Evolutionary conservation across 2,888 invertebrate genomes (phyloP), one percentile per base, ranked within the genome.

Genomic region (Melangyna quadrimaculata): DNA sequence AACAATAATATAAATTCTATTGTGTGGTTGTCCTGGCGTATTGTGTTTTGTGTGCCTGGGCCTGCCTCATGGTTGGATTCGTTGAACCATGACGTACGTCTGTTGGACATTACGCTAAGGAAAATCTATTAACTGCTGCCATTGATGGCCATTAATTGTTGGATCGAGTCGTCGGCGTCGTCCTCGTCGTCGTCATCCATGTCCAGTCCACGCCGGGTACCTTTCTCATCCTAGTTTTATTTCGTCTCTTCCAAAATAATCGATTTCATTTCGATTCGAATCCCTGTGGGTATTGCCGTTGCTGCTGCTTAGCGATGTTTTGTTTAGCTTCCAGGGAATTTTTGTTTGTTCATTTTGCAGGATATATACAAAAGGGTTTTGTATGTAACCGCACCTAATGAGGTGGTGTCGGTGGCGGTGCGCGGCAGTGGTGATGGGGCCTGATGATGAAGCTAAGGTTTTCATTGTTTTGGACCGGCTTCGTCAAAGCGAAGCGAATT

Each of bases 81-180:
- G 32, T 65, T 71, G 79, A 75, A 74, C 65, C 71, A 14, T 75
- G 70, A 59, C 37, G 59, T 37, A 59, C 37, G 51, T 57, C 57
- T 55, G 51, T 65, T 65, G 48, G 74, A 57, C 71, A 71, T 51
- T 51, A 59, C 51, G 57, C 55, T 32, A 27, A 71, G 61, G 55
- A 65, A 74, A 83, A 65, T 83, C 79, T 74, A 79, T 79, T 74
- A 74, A 83, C 79, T 74, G 70, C 70, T 79, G 83, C 70, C 70
- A 79, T 71, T 74, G 83, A 79, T 75, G 79, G 79, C 35, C 79
- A 80, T 84, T 84, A 79, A 83, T 79, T 83, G 83, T n/a, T 70
- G 48, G 70, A 74, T 14, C 43, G 48, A 65, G 71, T 14, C 43
- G 51, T 67, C 43, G 43, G 43, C 55, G 61, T n/a, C 19, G 22